Evolutionary conservation across 2,797 vertebrate genomes (phyloP).

Genomic region (Trematomus bernacchii): DNA sequence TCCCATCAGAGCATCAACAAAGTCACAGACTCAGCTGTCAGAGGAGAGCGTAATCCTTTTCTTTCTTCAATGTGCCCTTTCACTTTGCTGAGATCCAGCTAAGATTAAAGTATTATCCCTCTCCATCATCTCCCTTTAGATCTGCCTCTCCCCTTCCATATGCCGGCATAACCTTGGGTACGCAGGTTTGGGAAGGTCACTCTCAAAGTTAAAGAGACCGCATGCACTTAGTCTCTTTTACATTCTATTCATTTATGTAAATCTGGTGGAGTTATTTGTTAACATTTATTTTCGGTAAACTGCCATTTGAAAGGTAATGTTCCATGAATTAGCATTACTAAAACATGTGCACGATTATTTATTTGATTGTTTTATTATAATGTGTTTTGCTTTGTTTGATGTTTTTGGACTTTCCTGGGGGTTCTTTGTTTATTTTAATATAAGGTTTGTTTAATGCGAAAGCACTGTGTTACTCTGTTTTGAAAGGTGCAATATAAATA

Average conservation of each 20-base stretch:
- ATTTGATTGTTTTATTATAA: too few species aligned
- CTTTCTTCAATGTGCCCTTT: slow-evolving; percentile 61
- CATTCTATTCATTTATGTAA: not conserved
- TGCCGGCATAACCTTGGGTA: slow-evolving; percentile 18
- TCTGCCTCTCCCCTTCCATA: slow-evolving; percentile 27
- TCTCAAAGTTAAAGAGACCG: not conserved
- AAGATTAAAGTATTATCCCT: slow-evolving; percentile 65
- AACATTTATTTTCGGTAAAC: not conserved
- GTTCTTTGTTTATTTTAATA: too few species aligned
- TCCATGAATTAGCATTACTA: not conserved
- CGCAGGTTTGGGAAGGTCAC: slow-evolving; percentile 31
- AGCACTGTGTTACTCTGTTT: too few species aligned
- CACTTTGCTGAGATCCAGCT: slow-evolving; percentile 48
- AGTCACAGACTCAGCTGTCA: slow-evolving; percentile 48
- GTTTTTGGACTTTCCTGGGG: too few species aligned
- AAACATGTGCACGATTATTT: not conserved
- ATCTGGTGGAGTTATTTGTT: not conserved
- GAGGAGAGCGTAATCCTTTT: slow-evolving; percentile 45
- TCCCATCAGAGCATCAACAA: slow-evolving; percentile 44
- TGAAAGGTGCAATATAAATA: too few species aligned
- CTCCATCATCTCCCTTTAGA: slow-evolving; percentile 58
- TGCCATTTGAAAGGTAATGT: not conserved
- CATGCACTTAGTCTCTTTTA: not conserved
- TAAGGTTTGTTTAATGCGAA: too few species aligned
- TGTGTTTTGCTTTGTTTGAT: too few species aligned